phyloP scores from a whole-genome alignment of 2,113 vertebrate genomes.

The Phaetusa simplex region DNA sequence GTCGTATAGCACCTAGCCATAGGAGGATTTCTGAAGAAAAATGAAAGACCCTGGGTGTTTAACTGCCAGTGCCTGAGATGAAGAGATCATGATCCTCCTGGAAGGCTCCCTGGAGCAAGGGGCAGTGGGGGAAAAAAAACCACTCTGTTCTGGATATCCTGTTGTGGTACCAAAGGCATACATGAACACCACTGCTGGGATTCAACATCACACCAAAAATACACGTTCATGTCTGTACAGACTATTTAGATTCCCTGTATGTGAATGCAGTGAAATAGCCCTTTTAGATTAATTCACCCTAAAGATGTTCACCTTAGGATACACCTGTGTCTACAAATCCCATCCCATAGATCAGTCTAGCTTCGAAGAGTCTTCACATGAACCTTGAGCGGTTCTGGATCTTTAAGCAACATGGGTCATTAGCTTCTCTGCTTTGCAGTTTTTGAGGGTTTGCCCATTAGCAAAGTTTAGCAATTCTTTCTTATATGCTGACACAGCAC shows the following conservation, averaged over 20 bases:
- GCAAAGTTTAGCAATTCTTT: not conserved
- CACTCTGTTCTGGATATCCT: not conserved
- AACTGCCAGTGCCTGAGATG: not conserved
- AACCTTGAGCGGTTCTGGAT: not conserved
- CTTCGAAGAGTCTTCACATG: not conserved
- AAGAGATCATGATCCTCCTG: not conserved
- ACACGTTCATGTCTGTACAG: accelerated
- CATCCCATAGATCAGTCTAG: not conserved
- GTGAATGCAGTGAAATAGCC: not conserved
- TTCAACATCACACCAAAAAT: not conserved
- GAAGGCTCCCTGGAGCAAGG: not conserved
- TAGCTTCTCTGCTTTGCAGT: not conserved
- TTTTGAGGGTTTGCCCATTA: not conserved
- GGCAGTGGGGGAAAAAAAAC: too few relatives aligned
- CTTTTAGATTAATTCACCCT: not conserved
- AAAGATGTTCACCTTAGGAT: not conserved
- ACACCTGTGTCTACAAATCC: not conserved
- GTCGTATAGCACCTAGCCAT: not conserved
- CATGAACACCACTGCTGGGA: not conserved
- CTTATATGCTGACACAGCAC: not conserved
- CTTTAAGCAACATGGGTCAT: not conserved
- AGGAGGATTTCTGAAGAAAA: not conserved
- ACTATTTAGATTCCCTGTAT: not conserved
- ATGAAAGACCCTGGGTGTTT: not conserved
- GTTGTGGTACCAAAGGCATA: not conserved